A percentile compares a stretch with the other conserved stretches of the same genome.
These are phyloP conservation scores for Notarius lentiginosus DNA, from an alignment of 2,113 vertebrate species.

Conservation along the genomic window DNA sequence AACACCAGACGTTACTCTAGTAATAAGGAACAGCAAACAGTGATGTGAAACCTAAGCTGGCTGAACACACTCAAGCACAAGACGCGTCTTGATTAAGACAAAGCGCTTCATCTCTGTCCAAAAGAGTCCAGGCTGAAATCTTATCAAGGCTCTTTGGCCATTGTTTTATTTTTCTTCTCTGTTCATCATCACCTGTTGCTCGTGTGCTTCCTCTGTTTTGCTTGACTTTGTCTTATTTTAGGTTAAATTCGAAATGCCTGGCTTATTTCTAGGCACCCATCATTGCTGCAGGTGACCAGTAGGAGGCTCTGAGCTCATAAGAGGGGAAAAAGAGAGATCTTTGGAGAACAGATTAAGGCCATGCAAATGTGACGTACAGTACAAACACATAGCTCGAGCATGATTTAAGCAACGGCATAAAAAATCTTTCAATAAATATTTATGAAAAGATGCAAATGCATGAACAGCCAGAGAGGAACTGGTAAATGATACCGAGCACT, in stretches of 20 bases:
- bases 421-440: background rate
- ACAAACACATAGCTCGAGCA: background rate
- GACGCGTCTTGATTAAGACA: background rate
- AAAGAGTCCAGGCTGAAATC: background rate
- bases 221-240: slow-evolving; percentile 21
- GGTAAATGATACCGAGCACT: background rate
- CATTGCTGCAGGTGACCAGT: slow-evolving; percentile 53
- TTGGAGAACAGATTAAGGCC: background rate
- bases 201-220: background rate
- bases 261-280: background rate
- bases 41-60: background rate
- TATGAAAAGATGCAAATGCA: background rate
- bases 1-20: background rate
- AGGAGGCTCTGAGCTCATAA: slow-evolving; percentile 69
- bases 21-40: background rate
- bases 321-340: slow-evolving; percentile 30
- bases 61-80: background rate
- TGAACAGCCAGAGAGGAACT: background rate
- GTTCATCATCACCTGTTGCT: background rate
- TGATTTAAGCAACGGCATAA: background rate
- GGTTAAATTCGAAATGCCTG: background rate
- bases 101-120: slow-evolving; percentile 17
- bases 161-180: background rate
- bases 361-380: background rate
- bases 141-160: background rate